Evolutionary conservation across 2,113 vertebrate genomes (phyloP).

Genomic region (Probosciger aterrimus): DNA sequence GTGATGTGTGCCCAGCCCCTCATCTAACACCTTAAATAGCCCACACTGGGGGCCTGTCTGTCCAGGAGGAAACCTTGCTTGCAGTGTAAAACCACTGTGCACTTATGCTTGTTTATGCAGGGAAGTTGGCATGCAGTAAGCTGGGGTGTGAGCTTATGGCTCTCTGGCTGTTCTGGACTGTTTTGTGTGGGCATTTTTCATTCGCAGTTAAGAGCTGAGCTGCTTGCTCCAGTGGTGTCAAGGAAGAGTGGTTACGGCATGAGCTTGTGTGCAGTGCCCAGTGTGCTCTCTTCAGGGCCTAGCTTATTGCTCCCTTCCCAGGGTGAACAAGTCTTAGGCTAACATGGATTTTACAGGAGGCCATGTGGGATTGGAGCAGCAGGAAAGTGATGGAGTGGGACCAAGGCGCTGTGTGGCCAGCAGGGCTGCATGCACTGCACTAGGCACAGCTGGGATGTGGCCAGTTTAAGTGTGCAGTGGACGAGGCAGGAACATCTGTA

Average conservation of each 20-base stretch:
- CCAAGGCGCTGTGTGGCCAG: background rate
- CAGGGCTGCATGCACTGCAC: accelerated
- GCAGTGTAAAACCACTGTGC: background rate
- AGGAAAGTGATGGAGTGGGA: background rate
- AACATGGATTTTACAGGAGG: background rate
- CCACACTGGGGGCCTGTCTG: background rate
- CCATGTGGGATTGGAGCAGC: background rate
- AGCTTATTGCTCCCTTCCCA: background rate
- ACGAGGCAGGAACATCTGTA: background rate
- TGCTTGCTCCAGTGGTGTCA: background rate
- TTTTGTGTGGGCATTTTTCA: slow-evolving; percentile 4
- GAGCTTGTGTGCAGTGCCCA: background rate
- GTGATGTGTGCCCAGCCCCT: background rate
- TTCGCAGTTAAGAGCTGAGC: background rate
- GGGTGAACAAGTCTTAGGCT: background rate
- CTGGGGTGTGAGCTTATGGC: background rate
- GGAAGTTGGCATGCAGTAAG: background rate
- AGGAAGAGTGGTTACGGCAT: background rate
- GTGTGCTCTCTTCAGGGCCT: background rate
- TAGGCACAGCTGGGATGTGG: accelerated
- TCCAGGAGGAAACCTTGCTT: background rate
- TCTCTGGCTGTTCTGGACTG: background rate
- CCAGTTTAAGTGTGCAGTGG: accelerated
- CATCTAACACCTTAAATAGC: background rate
- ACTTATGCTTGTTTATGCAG: background rate